phyloP scores from a whole-genome alignment of 2,113 vertebrate genomes.

The Motacilla tschutschensis region DNA sequence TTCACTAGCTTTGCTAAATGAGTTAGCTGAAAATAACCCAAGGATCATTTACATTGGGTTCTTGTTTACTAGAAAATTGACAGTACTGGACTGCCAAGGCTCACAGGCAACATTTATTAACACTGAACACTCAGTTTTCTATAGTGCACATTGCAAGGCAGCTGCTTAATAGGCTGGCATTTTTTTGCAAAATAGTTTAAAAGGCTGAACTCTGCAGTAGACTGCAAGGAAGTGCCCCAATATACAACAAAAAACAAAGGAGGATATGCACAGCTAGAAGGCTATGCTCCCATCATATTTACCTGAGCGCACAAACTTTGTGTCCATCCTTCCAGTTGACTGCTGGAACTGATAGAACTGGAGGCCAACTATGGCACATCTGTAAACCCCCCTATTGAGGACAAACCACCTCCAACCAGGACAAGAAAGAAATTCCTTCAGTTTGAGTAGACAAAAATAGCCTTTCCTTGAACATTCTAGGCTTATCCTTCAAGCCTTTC shows the following conservation, averaged over 20 bases:
- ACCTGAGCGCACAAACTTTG: background rate
- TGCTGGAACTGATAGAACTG: background rate
- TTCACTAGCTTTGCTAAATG: background rate
- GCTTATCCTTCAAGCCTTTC: background rate
- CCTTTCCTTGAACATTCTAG: background rate
- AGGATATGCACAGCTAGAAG: background rate
- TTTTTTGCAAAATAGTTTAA: background rate
- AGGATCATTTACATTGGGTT: background rate
- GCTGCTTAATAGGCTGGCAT: background rate
- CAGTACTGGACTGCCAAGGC: background rate
- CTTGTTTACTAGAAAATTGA: background rate
- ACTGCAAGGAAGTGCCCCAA: background rate
- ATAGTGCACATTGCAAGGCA: background rate
- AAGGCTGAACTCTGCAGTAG: background rate
- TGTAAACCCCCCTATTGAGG: background rate
- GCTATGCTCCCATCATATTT: fast-evolving
- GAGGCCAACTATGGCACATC: background rate
- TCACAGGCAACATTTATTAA: background rate
- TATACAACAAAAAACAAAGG: background rate
- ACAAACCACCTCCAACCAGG: background rate
- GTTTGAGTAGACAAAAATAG: background rate
- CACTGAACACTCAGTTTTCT: background rate
- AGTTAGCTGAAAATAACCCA: background rate
- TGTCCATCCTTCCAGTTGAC: background rate
- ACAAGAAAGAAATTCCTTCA: background rate